Conservation (phyloP, 2,113 vertebrate genomes). For the Bos indicus region DNA sequence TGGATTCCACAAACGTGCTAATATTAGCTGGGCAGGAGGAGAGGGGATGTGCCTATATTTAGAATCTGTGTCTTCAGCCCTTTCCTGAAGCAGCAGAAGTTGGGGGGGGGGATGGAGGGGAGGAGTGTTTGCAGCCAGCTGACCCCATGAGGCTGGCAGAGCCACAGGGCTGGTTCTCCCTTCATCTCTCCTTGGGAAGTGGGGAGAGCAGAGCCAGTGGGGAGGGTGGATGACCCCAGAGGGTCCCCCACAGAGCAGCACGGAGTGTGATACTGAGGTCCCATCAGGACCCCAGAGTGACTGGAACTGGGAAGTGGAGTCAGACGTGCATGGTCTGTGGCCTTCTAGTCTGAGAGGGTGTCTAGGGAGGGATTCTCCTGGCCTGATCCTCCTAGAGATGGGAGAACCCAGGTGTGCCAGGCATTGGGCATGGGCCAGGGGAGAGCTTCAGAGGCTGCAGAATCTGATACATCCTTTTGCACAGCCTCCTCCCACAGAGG, state of each 20-base stretch:
- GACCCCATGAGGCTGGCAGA: not conserved
- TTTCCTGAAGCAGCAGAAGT: conserved; percentile 25
- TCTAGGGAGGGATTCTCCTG: not conserved
- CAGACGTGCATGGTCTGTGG: not conserved
- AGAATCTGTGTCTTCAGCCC: conserved; percentile 65
- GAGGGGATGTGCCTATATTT: conserved; percentile 35
- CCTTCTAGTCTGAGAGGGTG: not conserved
- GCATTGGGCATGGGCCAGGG: not conserved
- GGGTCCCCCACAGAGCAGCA: not conserved
- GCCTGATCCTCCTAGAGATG: not conserved
- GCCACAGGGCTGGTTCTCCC: not conserved
- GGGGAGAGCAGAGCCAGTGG: rapidly evolving
- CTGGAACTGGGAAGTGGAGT: not conserved
- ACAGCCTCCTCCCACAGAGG: no score
- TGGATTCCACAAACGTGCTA: conserved; percentile 50
- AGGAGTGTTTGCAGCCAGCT: not conserved
- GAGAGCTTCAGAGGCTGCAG: not conserved
- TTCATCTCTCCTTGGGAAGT: not conserved
- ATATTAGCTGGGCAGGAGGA: conserved; percentile 56
- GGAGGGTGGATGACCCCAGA: no score
- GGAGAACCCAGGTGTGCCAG: not conserved
- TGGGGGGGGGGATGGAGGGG: rapidly evolving
- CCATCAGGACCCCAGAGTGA: not conserved
- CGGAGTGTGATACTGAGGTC: no score
- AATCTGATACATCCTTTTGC: not conserved